A percentile compares a stretch with the other conserved stretches of the same genome.
Conservation (phyloP, 53 echinoderm and acorn worm species). For the Paracentrotus lividus region DNA sequence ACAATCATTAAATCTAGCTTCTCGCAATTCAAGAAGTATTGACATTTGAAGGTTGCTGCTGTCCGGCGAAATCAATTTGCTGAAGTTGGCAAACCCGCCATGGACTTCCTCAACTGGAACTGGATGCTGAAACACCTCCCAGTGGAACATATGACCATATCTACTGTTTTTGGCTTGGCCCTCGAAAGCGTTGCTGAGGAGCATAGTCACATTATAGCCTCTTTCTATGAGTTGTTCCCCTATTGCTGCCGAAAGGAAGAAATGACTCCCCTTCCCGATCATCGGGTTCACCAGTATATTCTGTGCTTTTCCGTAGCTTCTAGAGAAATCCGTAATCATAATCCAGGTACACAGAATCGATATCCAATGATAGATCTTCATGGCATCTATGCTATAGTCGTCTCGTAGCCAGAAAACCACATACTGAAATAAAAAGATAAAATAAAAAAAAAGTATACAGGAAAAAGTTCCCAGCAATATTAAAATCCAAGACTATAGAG, state of each 20-base stretch:
- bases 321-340: not conserved
- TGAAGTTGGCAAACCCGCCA: constrained; percentile 50
- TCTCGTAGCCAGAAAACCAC: not conserved
- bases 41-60: not conserved
- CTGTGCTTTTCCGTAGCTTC: not conserved
- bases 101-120: constrained; percentile 49
- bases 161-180: constrained; percentile 65
- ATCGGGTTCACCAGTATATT: constrained; percentile 47
- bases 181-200: constrained; percentile 73
- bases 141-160: constrained; percentile 66
- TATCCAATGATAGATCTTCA: not conserved
- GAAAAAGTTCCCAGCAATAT: too few species aligned
- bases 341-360: not conserved
- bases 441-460: too few species aligned
- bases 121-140: constrained; percentile 72
- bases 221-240: constrained; percentile 69
- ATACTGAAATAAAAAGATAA: too few species aligned
- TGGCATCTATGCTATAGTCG: not conserved
- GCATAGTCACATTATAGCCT: constrained; percentile 76
- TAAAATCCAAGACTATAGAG: too few species aligned
- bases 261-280: constrained; percentile 75
- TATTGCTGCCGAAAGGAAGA: constrained; percentile 69
- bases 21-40: constrained; percentile 14
- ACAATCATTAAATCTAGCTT: constrained; percentile 31
- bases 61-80: not conserved